Conservation (phyloP, 2,797 vertebrate genomes). For the Clarias platycephalus region DNA sequence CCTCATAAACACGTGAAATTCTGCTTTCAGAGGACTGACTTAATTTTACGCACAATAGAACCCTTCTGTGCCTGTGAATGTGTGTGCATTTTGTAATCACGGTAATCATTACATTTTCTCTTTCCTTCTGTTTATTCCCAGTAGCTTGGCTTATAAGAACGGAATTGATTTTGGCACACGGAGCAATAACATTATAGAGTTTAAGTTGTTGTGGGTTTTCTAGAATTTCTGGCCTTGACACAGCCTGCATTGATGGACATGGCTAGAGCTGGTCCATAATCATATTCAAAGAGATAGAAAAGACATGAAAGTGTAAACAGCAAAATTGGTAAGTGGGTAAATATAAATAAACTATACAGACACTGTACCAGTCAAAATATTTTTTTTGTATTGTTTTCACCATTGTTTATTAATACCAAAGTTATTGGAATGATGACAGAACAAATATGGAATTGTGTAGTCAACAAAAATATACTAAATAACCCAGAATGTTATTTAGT, state of each 20-base stretch:
- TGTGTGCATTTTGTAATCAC: slow-evolving; percentile 24
- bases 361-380: too few species aligned
- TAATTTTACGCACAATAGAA: slow-evolving; percentile 14
- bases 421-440: too few species aligned
- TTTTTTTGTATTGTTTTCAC: too few species aligned
- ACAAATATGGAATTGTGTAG: too few species aligned
- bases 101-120: slow-evolving; percentile 34
- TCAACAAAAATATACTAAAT: too few species aligned
- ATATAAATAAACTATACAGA: too few species aligned
- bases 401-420: too few species aligned
- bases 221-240: not conserved
- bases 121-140: slow-evolving; percentile 34
- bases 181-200: not conserved
- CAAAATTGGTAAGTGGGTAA: not conserved
- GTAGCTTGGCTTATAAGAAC: slow-evolving; percentile 26
- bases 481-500: too few species aligned
- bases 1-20: slow-evolving; percentile 33
- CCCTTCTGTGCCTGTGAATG: slow-evolving; percentile 15
- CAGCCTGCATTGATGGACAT: not conserved
- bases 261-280: not conserved
- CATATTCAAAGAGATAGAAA: not conserved
- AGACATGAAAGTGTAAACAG: not conserved
- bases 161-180: slow-evolving; percentile 24
- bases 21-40: slow-evolving; percentile 12
- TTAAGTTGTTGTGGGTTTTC: not conserved